Base-by-base conservation (phyloP, 2,797 vertebrate genomes). In the Anabas testudineus region DNA sequence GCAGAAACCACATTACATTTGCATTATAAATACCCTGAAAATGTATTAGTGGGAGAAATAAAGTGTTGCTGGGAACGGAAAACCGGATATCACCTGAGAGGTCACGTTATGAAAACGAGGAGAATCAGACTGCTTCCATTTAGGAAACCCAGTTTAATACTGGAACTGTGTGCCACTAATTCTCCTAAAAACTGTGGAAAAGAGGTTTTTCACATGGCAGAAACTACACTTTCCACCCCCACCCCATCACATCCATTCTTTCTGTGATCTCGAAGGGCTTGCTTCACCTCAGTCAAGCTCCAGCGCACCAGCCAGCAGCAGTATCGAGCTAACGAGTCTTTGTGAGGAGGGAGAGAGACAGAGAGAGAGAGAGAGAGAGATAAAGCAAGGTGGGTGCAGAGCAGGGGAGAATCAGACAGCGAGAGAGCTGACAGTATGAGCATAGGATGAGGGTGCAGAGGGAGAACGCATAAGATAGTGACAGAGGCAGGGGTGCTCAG, bases 311-410 rank as follows among this genome's bases (percentile, higher is more conserved):
- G 94, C 94, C 91, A 92, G 95, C 95, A 95, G 94, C 94, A 95
- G 84, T 85, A 70, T 71, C 69, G 21, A 82, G 95, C 95, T 96
- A 96, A 97, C 96, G 95, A 96, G 95, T 94, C 96, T 97, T 96
- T 97, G 96, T 97, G 95, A 85, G 85, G 80, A 56, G 71, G 52
- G 67, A 63, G 67, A 58, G 61, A 51, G 52, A 36, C 55, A 48
- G 80, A 60, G 54, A 47, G 57, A 14, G 62, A 19, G 65, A 37
- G 53, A 21, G 54, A 22, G 46, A 60, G 54, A 34, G 28, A 39
- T 67, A 19, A n/a, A 58, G 24, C 21, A 16, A 10, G 63, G 71
- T 37, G 54, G 69, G 60, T 61, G 76, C 56, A 64, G 68, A 81
- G 80, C 54, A 39, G 47, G 57, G 76, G 74, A 71, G 68, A 64